phyloP scores from a whole-genome alignment of 2,888 invertebrate species.

The Stratiomys singularior region DNA sequence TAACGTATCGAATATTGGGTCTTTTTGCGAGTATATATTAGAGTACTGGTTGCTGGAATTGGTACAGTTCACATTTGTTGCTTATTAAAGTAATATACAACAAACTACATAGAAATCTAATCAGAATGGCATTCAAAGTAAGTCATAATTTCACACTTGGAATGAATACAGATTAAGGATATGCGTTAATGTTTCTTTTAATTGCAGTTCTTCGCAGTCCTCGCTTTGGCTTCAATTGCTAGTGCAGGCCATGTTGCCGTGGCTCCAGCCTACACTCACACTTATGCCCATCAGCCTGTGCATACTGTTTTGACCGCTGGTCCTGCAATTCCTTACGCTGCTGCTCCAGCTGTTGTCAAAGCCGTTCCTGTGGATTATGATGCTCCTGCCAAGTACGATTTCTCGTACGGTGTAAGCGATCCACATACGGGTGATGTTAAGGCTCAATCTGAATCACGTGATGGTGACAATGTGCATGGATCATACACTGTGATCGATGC shows the following conservation, averaged over 20 bases:
- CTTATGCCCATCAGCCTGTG: constrained; percentile 28
- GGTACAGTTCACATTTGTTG: constrained; percentile 42
- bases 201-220: constrained; percentile 47
- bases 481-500: constrained; percentile 68
- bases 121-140: constrained; percentile 48
- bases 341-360: constrained; percentile 12
- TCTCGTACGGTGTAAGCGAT: constrained; percentile 67
- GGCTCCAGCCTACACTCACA: constrained; percentile 37
- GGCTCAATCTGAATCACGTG: constrained; percentile 67
- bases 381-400: constrained; percentile 65
- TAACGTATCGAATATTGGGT: not conserved
- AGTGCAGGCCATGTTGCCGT: constrained; percentile 45
- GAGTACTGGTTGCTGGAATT: not conserved
- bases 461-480: constrained; percentile 68
- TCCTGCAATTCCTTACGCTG: constrained; percentile 24
- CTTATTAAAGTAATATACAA: constrained; percentile 36
- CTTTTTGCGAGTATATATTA: constrained; percentile 33
- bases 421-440: constrained; percentile 68
- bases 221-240: constrained; percentile 47
- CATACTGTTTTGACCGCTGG: constrained; percentile 20
- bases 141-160: not conserved
- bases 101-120: not conserved
- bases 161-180: not conserved
- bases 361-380: constrained; percentile 47
- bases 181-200: constrained; percentile 6